Evolutionary conservation across 2,113 vertebrate genomes (phyloP).

Genomic region (Panurus biarmicus): DNA sequence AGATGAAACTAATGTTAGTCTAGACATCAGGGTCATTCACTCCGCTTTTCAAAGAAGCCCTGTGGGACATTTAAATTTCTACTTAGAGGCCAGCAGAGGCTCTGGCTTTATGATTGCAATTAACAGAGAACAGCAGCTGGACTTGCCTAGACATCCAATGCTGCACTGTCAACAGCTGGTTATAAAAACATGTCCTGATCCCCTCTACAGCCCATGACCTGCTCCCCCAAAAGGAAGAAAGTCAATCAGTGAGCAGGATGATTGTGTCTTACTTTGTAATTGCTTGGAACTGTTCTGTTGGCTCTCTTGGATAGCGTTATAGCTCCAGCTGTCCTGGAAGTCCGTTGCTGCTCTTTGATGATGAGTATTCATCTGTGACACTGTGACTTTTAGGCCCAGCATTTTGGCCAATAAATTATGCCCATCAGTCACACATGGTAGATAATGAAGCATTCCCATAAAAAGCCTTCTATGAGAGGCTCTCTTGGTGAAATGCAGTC

Average conservation of each 20-base stretch:
- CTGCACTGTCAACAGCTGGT: not conserved
- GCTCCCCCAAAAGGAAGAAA: not conserved
- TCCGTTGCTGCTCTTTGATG: not conserved
- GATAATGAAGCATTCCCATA: not conserved
- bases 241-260: not conserved
- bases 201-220: not conserved
- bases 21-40: not conserved
- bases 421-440: not conserved
- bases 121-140: not conserved
- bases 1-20: not conserved
- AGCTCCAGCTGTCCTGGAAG: not conserved
- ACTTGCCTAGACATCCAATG: not conserved
- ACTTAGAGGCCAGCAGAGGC: not conserved
- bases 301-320: accelerated
- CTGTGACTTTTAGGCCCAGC: not conserved
- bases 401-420: not conserved
- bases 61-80: not conserved
- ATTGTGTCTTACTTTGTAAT: not conserved
- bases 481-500: not conserved
- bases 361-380: not conserved
- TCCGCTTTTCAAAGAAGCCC: not conserved
- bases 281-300: not conserved
- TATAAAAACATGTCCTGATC: not conserved
- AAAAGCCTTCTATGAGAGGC: not conserved
- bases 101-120: not conserved